Evolutionary conservation across 2,888 invertebrate genomes (phyloP), one percentile per base, ranked within the genome.

Genomic region (Cynaeus angustus): DNA sequence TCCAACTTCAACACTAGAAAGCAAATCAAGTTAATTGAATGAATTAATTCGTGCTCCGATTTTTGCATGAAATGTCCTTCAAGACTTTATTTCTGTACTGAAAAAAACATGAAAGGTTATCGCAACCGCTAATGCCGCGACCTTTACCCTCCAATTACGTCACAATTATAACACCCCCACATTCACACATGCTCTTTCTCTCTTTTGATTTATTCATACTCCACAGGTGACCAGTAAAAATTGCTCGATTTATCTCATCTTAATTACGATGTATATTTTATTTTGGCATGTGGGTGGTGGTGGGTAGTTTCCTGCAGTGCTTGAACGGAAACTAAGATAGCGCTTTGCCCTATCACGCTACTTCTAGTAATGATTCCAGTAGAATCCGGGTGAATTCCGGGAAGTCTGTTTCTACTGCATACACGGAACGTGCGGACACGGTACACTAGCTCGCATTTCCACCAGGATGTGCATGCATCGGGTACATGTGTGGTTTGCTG

Each of bases 311-410:
- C 58, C 56, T 66, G 66, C 26, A 45, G 37, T 48, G 58, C 45
- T 66, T 10, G 56, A 66, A 10, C 65, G 67, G 67, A 67, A 67
- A 45, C 59, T 3, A 37, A 59, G 67, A 67, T 67, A 67, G 67
- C 59, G 59, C 52, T 37, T 10, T 67, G 67, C 52, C 67, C 58
- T 67, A 67, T 59, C 67, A 67, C 67, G 67, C 67, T 48, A 67
- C 50, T 59, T 28, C 59, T 59, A 50, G 59, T 67, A 67, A 67
- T 67, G 67, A 67, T 67, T 59, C 67, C 38, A 46, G 46, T 37
- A 59, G 66, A 50, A 66, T 66, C 66, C 67, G 67, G 59, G 43
- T 59, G 45, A 12, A 58, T 26, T 55, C 65, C 65, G 65, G 65
- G 30, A 16, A 61, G 21, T 43, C 59, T 45, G 28, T 28, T 28